Evolutionary conservation across 2,797 vertebrate species (phyloP).

Genomic region (Poeciliopsis gracilis): DNA sequence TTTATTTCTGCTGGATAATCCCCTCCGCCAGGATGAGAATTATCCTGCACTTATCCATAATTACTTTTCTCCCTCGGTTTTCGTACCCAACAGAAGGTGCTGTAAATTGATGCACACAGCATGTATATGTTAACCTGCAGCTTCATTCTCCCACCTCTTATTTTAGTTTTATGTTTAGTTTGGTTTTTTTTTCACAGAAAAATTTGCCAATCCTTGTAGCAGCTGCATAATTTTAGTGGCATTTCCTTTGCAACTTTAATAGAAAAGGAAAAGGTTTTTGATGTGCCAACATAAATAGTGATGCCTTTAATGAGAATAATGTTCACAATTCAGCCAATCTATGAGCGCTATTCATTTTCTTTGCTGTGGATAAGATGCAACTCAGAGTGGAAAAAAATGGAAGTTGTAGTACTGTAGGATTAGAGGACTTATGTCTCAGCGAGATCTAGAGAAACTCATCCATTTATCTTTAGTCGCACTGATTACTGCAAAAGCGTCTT

Average conservation of each 20-base stretch:
- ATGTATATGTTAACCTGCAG: conserved; percentile 39
- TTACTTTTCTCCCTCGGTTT: conserved; percentile 67
- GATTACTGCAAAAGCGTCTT: too few relatives aligned
- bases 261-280: not conserved
- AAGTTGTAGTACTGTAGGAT: too few relatives aligned
- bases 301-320: too few relatives aligned
- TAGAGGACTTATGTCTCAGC: too few relatives aligned
- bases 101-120: conserved; percentile 49
- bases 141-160: conserved; percentile 1
- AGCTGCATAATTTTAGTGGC: not conserved
- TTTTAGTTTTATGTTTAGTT: not conserved
- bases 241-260: not conserved
- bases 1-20: conserved; percentile 75
- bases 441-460: too few relatives aligned
- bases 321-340: too few relatives aligned
- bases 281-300: too few relatives aligned
- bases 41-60: conserved; percentile 79
- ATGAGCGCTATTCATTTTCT: too few relatives aligned
- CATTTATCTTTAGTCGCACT: too few relatives aligned
- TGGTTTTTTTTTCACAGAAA: not conserved
- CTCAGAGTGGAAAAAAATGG: too few relatives aligned
- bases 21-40: conserved; percentile 76
- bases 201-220: not conserved
- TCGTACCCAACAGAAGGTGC: conserved; percentile 54
- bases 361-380: too few relatives aligned